A percentile compares a stretch with the other conserved stretches of the same genome.
Conservation (phyloP, 2,113 vertebrate species). For the Cynocephalus volans region DNA sequence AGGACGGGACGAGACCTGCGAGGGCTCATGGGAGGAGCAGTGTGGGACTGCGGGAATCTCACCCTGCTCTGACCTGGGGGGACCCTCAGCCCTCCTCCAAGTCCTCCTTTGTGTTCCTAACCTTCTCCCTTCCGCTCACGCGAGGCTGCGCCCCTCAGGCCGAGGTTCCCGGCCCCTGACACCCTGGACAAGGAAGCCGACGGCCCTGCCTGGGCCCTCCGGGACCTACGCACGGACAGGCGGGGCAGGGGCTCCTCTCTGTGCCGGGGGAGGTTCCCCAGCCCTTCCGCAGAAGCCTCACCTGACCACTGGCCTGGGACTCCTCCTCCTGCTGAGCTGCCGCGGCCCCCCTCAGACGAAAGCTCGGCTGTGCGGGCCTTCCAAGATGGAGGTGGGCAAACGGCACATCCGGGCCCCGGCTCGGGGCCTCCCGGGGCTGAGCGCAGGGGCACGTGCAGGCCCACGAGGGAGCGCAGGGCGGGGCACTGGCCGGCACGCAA, state of each 20-base stretch:
- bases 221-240: background rate
- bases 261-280: background rate
- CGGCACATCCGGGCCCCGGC: background rate
- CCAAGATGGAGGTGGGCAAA: background rate
- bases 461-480: too few species aligned
- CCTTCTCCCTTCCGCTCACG: background rate
- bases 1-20: too few species aligned
- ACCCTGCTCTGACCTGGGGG: too few species aligned
- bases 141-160: background rate
- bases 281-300: background rate
- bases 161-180: too few species aligned
- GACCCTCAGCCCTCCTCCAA: background rate
- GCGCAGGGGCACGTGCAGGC: background rate
- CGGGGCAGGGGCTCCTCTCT: too few species aligned
- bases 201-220: background rate
- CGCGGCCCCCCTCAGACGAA: rapidly evolving
- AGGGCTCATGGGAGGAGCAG: background rate
- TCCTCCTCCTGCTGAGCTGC: background rate
- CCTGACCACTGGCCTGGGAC: too few species aligned
- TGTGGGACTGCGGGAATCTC: background rate
- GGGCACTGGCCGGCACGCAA: too few species aligned
- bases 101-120: background rate
- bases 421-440: background rate
- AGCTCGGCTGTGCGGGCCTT: rapidly evolving
- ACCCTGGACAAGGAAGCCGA: background rate